Conservation (phyloP, 2,888 invertebrate species). For the Amaurobius ferox region DNA sequence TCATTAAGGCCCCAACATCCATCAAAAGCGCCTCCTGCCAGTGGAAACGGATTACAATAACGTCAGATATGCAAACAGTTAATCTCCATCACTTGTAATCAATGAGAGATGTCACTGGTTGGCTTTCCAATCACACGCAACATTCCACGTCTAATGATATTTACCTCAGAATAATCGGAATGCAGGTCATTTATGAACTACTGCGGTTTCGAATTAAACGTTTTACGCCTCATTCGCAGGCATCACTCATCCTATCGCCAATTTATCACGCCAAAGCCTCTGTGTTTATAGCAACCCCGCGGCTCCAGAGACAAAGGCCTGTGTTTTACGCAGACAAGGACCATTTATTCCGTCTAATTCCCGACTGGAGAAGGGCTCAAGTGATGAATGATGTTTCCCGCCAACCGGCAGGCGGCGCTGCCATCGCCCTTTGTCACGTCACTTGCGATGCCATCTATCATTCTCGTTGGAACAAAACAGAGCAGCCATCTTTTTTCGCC, state of each 20-base stretch:
- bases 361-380: conserved; percentile 57
- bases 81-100: conserved; percentile 16
- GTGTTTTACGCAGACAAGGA: conserved; percentile 70
- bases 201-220: conserved; percentile 43
- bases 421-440: conserved; percentile 70
- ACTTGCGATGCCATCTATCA: conserved; percentile 67
- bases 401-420: conserved; percentile 68
- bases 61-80: conserved; percentile 13
- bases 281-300: conserved; percentile 67
- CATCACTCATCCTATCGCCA: conserved; percentile 62
- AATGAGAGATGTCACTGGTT: conserved; percentile 11
- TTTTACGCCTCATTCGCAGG: conserved; percentile 53
- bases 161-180: conserved; percentile 20
- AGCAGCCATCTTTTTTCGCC: conserved; percentile 32
- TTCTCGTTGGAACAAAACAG: conserved; percentile 65
- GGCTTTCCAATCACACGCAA: conserved; percentile 26
- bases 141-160: conserved; percentile 17
- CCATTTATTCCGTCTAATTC: conserved; percentile 72
- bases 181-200: conserved; percentile 10
- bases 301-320: conserved; percentile 67
- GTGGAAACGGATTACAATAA: conserved; percentile 11
- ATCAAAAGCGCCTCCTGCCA: conserved; percentile 12
- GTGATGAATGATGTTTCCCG: conserved; percentile 69
- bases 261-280: conserved; percentile 66
- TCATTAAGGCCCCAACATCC: neutral